Evolutionary conservation across 2,888 invertebrate species (phyloP).

Genomic region (Ormyrus labotus): DNA sequence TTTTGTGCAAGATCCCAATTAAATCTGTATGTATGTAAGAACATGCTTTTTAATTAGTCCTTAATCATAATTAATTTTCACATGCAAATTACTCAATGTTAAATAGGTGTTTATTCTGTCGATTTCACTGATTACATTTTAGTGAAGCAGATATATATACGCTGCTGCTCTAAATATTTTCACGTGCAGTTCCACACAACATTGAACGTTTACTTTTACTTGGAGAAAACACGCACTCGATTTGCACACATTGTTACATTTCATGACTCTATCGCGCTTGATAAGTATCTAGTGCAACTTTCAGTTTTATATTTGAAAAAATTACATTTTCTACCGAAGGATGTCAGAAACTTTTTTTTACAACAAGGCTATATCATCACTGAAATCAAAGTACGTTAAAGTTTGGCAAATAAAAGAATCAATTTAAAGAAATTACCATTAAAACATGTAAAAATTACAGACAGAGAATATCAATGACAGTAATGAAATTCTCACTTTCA

Average conservation of each 20-base stretch:
- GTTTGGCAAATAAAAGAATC: no score
- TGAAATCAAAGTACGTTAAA: no score
- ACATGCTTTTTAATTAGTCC: conserved; percentile 27
- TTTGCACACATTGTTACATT: neutral
- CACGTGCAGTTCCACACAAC: conserved; percentile 37
- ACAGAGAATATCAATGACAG: no score
- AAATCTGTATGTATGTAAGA: neutral
- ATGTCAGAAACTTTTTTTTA: no score
- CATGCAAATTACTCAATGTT: conserved; percentile 44
- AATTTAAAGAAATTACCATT: no score
- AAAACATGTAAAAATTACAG: no score
- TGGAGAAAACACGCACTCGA: conserved; percentile 31
- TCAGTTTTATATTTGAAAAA: no score
- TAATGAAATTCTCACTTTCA: no score
- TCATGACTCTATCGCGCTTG: no score
- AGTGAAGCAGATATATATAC: conserved; percentile 26
- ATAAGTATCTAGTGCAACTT: no score
- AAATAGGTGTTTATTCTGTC: conserved; percentile 53
- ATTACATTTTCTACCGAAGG: no score
- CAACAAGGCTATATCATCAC: no score
- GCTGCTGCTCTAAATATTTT: conserved; percentile 40
- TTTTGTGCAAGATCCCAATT: conserved; percentile 40
- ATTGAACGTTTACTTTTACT: conserved; percentile 39
- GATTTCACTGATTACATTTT: conserved; percentile 50
- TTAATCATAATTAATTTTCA: conserved; percentile 3